A percentile compares a stretch with the other conserved stretches of the same genome.
Conservation (phyloP, 2,797 vertebrate species). For the Cirrhinus molitorella region DNA sequence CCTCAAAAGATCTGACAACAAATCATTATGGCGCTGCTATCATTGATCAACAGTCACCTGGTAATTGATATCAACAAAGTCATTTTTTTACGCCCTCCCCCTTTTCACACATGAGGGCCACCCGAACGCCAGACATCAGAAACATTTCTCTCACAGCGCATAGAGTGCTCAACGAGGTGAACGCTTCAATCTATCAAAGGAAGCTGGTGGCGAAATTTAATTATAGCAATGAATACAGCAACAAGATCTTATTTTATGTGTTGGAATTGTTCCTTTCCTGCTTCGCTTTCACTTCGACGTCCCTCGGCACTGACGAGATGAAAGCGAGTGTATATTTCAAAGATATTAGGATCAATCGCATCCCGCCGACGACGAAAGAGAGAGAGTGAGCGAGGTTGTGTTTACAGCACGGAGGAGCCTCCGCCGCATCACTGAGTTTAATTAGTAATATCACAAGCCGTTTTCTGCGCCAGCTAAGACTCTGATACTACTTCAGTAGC, state of each 20-base stretch:
- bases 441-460: slow-evolving; percentile 62
- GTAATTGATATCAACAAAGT: slow-evolving; percentile 92
- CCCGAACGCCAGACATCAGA: slow-evolving; percentile 62
- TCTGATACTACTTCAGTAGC: slow-evolving; percentile 54
- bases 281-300: slow-evolving; percentile 8
- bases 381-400: slow-evolving; percentile 25
- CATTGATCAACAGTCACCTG: slow-evolving; percentile 95
- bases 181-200: slow-evolving; percentile 74
- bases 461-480: slow-evolving; percentile 57
- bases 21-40: slow-evolving; percentile 90
- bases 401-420: slow-evolving; percentile 56
- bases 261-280: slow-evolving; percentile 53
- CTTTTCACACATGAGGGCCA: slow-evolving; percentile 59
- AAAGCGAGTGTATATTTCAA: slow-evolving; percentile 47
- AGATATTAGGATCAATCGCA: slow-evolving; percentile 53
- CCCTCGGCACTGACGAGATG: slow-evolving; percentile 46
- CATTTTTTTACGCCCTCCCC: slow-evolving; percentile 61
- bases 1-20: slow-evolving; percentile 88
- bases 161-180: slow-evolving; percentile 65
- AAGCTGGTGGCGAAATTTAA: slow-evolving; percentile 67
- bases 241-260: slow-evolving; percentile 64
- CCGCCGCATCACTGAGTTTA: slow-evolving; percentile 57
- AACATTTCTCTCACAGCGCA: slow-evolving; percentile 63
- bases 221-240: slow-evolving; percentile 70
- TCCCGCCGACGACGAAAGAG: background rate